phyloP scores from a whole-genome alignment of 2,797 vertebrate species.

The Emydoidea blandingii region DNA sequence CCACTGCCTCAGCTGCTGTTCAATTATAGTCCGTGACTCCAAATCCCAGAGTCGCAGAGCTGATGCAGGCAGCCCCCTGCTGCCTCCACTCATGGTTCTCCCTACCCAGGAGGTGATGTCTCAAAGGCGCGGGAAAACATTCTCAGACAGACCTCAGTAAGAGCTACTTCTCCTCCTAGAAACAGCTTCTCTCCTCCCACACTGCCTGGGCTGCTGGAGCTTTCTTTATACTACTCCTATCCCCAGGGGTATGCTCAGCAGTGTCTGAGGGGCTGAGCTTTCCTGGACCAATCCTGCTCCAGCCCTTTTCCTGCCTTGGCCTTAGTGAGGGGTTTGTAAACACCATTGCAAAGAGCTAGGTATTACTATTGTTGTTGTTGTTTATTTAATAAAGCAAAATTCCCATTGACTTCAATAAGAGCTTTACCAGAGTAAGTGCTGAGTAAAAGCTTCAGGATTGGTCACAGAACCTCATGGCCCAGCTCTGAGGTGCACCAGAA shows the following conservation, averaged over 20 bases:
- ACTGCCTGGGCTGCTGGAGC: neutral
- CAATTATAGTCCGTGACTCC: neutral
- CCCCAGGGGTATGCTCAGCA: neutral
- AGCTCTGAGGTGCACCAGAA: neutral
- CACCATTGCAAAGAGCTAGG: neutral
- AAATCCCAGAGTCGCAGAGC: neutral
- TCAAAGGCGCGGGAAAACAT: neutral
- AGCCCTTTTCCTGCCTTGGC: neutral
- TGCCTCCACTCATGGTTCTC: neutral
- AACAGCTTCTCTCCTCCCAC: too few relatives aligned
- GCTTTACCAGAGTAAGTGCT: neutral
- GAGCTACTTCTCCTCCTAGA: neutral
- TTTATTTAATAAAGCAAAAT: neutral
- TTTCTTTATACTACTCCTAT: neutral
- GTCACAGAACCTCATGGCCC: neutral
- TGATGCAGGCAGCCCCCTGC: neutral
- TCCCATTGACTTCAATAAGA: neutral
- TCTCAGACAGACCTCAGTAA: neutral
- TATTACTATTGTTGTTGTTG: neutral
- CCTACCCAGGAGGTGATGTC: neutral
- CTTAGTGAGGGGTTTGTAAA: neutral
- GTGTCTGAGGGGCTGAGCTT: neutral
- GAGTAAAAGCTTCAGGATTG: neutral
- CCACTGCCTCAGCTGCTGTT: neutral
- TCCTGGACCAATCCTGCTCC: neutral